Evolutionary conservation across 2,113 vertebrate genomes (phyloP).

Genomic region (Ammodytes marinus): DNA sequence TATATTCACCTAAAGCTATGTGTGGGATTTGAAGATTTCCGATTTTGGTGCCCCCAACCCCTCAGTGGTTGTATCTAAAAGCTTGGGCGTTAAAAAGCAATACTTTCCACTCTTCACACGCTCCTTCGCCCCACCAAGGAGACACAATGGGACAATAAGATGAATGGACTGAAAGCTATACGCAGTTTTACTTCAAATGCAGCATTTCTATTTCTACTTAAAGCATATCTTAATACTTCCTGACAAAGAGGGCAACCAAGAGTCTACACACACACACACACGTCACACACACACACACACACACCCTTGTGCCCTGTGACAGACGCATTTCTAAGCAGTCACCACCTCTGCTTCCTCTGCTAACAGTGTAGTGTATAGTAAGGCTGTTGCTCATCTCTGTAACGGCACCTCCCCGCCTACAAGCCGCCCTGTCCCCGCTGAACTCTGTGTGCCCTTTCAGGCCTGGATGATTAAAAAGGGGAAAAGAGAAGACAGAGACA

Average conservation of each 20-base stretch:
- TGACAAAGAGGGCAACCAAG: background rate
- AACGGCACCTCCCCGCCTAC: constrained; percentile 69
- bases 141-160: background rate
- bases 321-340: constrained; percentile 52
- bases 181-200: background rate
- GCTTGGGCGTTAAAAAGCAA: background rate
- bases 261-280: background rate
- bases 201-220: background rate
- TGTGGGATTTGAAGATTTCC: constrained; percentile 10
- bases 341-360: constrained; percentile 66
- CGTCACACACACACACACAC: constrained; percentile 14
- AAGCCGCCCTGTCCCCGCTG: constrained; percentile 74
- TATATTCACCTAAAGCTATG: background rate
- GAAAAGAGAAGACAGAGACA: constrained; percentile 75
- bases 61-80: constrained; percentile 33
- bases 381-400: constrained; percentile 78
- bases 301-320: constrained; percentile 30
- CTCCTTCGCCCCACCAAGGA: background rate
- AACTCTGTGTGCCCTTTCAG: constrained; percentile 85
- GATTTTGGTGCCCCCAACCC: constrained; percentile 35
- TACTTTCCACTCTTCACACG: background rate
- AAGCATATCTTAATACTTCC: constrained; percentile 1
- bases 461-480: constrained; percentile 82
- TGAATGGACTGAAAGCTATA: constrained; percentile 8
- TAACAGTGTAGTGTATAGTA: constrained; percentile 47